A percentile compares a stretch with the other conserved stretches of the same genome.
Conservation (phyloP, 35 echinoderm and acorn worm species). For the Apostichopus parvimensis region DNA sequence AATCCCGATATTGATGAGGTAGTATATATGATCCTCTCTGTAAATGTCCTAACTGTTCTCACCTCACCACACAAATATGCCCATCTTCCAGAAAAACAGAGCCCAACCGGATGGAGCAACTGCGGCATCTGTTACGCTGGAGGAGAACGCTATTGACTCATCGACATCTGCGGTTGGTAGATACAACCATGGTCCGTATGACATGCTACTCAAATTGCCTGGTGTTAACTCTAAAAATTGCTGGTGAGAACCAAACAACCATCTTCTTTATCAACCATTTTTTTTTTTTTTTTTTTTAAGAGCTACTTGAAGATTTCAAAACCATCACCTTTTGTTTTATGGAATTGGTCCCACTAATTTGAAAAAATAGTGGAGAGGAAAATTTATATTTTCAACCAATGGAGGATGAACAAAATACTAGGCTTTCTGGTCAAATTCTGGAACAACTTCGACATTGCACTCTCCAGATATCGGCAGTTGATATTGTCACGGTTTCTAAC, state of each 20-base stretch:
- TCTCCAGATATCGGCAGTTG: too few relatives aligned
- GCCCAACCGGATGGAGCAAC: conserved; percentile 77
- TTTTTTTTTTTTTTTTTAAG: too few relatives aligned
- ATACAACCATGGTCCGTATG: conserved; percentile 95
- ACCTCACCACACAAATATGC: background rate
- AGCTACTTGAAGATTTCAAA: too few relatives aligned
- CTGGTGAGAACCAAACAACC: conserved; percentile 55
- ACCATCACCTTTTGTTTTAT: too few relatives aligned
- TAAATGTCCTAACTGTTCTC: background rate
- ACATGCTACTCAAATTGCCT: conserved; percentile 90
- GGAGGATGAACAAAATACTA: too few relatives aligned
- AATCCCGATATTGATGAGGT: background rate
- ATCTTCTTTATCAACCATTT: too few relatives aligned
- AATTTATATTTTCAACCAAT: too few relatives aligned
- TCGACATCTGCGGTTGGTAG: background rate
- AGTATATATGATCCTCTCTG: background rate
- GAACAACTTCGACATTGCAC: too few relatives aligned
- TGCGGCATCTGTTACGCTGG: conserved; percentile 78
- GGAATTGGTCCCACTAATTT: too few relatives aligned
- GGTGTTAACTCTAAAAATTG: conserved; percentile 88
- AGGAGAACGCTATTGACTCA: conserved; percentile 48
- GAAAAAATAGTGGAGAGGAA: too few relatives aligned
- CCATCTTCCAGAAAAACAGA: conserved; percentile 62
- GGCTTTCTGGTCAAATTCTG: too few relatives aligned
- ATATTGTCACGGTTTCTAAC: too few relatives aligned